These are phyloP conservation scores for Sander lucioperca DNA, from an alignment of 2,113 vertebrate species.

Conservation along the genomic window DNA sequence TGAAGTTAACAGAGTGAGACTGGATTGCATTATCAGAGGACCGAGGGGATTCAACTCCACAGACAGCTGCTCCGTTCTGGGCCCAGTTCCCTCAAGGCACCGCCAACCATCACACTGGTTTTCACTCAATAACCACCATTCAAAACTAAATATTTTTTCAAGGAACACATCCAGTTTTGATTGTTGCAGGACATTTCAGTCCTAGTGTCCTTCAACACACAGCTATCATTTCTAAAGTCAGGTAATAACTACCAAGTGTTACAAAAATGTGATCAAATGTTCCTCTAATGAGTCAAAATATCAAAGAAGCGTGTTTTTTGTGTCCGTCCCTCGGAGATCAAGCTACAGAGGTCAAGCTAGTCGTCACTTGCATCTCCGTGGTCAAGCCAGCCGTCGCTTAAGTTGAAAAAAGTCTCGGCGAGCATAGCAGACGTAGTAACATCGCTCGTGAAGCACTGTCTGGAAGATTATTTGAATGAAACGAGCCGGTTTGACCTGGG, in stretches of 20 bases:
- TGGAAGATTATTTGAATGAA: too few species aligned
- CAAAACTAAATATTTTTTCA: neutral
- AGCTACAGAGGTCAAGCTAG: too few species aligned
- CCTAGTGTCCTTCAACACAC: neutral
- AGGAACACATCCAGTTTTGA: constrained; percentile 3
- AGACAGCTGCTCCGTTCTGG: neutral
- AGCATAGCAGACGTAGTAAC: too few species aligned
- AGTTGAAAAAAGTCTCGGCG: too few species aligned
- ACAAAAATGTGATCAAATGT: neutral
- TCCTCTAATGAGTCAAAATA: too few species aligned
- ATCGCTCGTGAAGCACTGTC: too few species aligned
- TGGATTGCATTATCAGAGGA: constrained; percentile 28
- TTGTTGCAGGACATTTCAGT: neutral
- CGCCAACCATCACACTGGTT: neutral
- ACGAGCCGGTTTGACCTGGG: too few species aligned
- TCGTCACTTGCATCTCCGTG: too few species aligned
- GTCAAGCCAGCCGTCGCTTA: too few species aligned
- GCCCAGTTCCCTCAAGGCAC: neutral
- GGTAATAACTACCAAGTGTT: neutral
- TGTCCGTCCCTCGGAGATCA: too few species aligned
- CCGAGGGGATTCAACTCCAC: neutral
- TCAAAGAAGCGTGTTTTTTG: too few species aligned
- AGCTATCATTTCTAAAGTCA: neutral
- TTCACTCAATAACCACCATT: constrained; percentile 6
- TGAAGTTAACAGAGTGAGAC: constrained; percentile 17